Percentiles rank a stretch among this genome's conserved stretches.
These are phyloP conservation scores for Epiblema foenella DNA, from an alignment of 2,888 invertebrate genomes.

Conservation along the genomic window DNA sequence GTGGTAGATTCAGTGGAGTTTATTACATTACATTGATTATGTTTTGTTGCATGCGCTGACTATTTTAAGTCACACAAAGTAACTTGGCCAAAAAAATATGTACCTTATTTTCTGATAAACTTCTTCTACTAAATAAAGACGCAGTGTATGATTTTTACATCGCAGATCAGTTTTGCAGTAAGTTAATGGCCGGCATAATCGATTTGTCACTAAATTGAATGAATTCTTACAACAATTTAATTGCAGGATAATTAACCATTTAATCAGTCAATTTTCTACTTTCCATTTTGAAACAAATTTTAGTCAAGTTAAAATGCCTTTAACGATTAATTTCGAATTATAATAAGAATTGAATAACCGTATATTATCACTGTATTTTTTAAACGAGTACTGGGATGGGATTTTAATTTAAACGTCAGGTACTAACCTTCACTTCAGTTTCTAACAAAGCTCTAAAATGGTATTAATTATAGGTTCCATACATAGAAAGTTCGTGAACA, in stretches of 20 bases:
- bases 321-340: neutral
- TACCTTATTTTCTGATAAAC: too few species aligned
- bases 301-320: neutral
- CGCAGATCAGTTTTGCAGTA: neutral
- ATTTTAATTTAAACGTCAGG: neutral
- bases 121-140: too few species aligned
- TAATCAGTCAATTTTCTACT: constrained; percentile 16
- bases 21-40: neutral
- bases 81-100: neutral
- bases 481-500: constrained; percentile 32
- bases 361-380: neutral
- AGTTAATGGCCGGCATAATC: constrained; percentile 6
- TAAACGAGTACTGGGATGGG: neutral
- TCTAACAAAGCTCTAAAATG: neutral
- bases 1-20: neutral
- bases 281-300: constrained; percentile 10
- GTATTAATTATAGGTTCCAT: constrained; percentile 30
- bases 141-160: too few species aligned
- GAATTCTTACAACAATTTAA: constrained; percentile 13
- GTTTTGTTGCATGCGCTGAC: neutral
- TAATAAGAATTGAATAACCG: neutral
- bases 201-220: constrained; percentile 3
- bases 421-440: neutral
- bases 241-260: constrained; percentile 35
- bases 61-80: neutral